A percentile compares a stretch with the other conserved stretches of the same genome.
Evolutionary conservation across 1,140 invertebrate species (phyloP).

Genomic region (Panonychus citri): DNA sequence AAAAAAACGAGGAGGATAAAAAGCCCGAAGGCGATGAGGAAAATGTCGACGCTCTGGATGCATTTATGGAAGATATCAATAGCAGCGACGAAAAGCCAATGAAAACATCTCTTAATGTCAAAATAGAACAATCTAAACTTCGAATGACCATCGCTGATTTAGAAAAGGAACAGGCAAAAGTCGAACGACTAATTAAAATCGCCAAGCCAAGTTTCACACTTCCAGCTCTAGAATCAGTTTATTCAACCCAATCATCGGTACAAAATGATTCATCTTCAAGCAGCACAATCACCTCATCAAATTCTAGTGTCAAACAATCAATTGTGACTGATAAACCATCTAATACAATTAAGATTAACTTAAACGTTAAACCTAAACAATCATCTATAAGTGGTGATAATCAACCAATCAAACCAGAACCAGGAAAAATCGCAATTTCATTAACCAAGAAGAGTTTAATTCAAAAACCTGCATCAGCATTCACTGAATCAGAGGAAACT

Average conservation of each 20-base stretch:
- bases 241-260: background rate
- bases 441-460: background rate
- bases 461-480: background rate
- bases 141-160: constrained; percentile 3
- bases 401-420: background rate
- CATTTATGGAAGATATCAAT: constrained; percentile 3
- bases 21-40: background rate
- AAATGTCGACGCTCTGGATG: constrained; percentile 6
- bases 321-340: too few species aligned
- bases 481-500: background rate
- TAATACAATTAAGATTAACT: too few species aligned
- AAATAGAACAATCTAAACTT: constrained; percentile 11
- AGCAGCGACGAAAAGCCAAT: background rate
- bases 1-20: background rate
- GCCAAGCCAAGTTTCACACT: constrained; percentile 5
- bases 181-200: constrained; percentile 9
- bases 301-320: too few species aligned
- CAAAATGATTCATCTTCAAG: background rate
- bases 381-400: too few species aligned
- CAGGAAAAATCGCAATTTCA: background rate
- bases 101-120: constrained; percentile 1
- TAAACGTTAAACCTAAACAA: too few species aligned
- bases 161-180: constrained; percentile 5
- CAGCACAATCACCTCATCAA: too few species aligned
- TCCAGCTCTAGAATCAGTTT: background rate